Conservation (phyloP, 2,888 invertebrate species). For the Brachypalpus laphriformis region DNA sequence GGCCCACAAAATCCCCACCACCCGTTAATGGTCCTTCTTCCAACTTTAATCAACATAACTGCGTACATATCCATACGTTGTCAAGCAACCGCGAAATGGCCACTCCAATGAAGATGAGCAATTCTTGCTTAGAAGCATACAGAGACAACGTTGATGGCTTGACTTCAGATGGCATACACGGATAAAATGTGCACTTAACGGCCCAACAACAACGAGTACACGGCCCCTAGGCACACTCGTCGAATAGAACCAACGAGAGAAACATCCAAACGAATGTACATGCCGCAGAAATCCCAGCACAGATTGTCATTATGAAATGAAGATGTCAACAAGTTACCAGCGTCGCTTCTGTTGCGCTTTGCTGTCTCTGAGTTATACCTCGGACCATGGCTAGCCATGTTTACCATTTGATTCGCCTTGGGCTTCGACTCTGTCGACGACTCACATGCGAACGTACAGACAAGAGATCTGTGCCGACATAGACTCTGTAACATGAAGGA, state of each 20-base stretch:
- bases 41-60: constrained; percentile 37
- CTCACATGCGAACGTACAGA: constrained; percentile 39
- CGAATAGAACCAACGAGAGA: constrained; percentile 32
- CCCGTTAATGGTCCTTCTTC: constrained; percentile 20
- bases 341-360: constrained; percentile 65
- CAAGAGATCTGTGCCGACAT: constrained; percentile 34
- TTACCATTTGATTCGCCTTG: constrained; percentile 56
- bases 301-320: constrained; percentile 74
- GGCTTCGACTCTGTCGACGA: constrained; percentile 12
- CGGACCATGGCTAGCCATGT: constrained; percentile 63
- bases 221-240: constrained; percentile 18
- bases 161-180: constrained; percentile 73
- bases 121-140: constrained; percentile 41
- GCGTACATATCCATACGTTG: constrained; percentile 50
- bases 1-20: neutral
- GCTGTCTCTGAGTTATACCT: constrained; percentile 48
- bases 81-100: constrained; percentile 36
- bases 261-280: constrained; percentile 40
- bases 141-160: constrained; percentile 57
- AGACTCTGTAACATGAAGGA: constrained; percentile 46
- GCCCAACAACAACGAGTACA: constrained; percentile 30
- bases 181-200: constrained; percentile 63
- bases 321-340: constrained; percentile 74
- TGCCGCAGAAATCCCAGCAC: constrained; percentile 58
- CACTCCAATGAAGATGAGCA: constrained; percentile 73